Conservation (phyloP, 1,140 invertebrate genomes). For the Paramacrobiotus metropolitanus region DNA sequence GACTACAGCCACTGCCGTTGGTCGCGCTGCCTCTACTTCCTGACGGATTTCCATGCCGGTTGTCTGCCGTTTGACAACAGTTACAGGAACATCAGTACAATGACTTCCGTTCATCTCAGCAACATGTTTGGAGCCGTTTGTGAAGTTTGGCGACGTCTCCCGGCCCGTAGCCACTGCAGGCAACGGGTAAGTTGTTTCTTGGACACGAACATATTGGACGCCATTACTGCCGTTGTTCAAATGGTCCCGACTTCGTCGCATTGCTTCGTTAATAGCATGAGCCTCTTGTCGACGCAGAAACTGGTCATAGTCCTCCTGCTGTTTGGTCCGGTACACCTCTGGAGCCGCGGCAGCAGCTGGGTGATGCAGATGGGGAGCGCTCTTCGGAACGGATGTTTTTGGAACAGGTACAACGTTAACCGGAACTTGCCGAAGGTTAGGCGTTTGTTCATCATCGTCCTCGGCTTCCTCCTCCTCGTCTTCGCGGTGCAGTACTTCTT, state of each 20-base stretch:
- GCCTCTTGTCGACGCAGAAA: constrained; percentile 38
- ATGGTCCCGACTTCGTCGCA: not conserved
- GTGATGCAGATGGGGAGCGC: not conserved
- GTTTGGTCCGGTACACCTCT: constrained; percentile 1
- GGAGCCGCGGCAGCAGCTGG: not conserved
- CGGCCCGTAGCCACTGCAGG: too few species aligned
- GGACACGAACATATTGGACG: not conserved
- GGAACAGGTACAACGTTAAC: not conserved
- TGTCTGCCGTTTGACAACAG: constrained; percentile 16
- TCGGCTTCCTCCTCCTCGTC: constrained; percentile 41
- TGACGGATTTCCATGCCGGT: constrained; percentile 12
- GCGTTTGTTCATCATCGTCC: constrained; percentile 22
- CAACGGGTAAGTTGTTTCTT: not conserved
- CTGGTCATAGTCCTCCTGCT: constrained; percentile 26
- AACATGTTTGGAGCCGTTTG: too few species aligned
- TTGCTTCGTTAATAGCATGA: constrained; percentile 26
- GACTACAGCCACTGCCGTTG: constrained; percentile 53
- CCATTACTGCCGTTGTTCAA: not conserved
- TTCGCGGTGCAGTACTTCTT: constrained; percentile 44
- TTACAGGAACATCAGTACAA: too few species aligned
- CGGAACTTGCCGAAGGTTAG: not conserved
- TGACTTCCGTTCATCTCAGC: constrained; percentile 12
- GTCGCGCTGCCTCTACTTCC: constrained; percentile 18
- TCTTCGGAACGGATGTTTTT: constrained; percentile 6
- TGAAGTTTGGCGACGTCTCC: not conserved